phyloP scores from a whole-genome alignment of 2,888 invertebrate genomes.

The Brachyopa scutellaris region DNA sequence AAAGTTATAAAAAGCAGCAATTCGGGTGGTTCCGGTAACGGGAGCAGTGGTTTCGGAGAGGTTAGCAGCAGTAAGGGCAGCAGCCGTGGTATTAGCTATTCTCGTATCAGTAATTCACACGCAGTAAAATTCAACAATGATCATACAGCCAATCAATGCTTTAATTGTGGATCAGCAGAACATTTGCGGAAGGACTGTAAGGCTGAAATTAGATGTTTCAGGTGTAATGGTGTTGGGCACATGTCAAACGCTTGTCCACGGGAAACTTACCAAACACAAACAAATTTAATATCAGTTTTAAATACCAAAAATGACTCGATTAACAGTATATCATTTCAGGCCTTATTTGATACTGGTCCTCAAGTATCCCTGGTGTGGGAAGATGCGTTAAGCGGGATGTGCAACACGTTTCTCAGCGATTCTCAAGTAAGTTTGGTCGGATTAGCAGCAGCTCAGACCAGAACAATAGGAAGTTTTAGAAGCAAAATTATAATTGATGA shows the following conservation, averaged over 20 bases:
- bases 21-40: no score
- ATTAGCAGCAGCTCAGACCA: conserved; percentile 8
- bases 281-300: neutral
- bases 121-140: no score
- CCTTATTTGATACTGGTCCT: conserved; percentile 33
- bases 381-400: neutral
- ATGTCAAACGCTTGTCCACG: conserved; percentile 51
- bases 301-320: conserved; percentile 7
- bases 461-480: conserved; percentile 24
- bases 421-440: conserved; percentile 4
- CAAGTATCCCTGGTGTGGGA: conserved; percentile 15
- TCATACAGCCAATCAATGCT: no score
- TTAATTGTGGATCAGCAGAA: conserved; percentile 60
- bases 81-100: no score
- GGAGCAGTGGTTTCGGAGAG: no score
- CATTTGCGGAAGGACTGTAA: conserved; percentile 56
- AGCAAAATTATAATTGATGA: conserved; percentile 27
- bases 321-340: conserved; percentile 13
- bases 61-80: no score
- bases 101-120: no score
- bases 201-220: conserved; percentile 58
- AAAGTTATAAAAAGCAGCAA: no score
- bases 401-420: no score
- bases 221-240: conserved; percentile 50
- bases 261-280: neutral